Conservation (phyloP, 1,140 invertebrate species). For the Ridgeia piscesae region DNA sequence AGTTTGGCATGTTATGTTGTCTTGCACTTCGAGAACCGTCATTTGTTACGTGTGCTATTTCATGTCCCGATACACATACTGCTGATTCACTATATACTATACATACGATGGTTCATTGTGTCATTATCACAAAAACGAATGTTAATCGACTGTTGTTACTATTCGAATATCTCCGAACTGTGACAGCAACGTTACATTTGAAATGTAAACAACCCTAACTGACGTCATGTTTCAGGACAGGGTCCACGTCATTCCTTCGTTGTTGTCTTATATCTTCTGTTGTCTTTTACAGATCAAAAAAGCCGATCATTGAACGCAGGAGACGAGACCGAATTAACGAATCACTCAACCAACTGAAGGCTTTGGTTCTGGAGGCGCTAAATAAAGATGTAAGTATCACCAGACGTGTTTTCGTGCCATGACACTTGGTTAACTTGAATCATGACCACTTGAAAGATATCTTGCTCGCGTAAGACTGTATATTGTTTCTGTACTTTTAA, state of each 20-base stretch:
- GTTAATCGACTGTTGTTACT: not conserved
- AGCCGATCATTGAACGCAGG: slow-evolving; percentile 90
- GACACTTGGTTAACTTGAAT: not conserved
- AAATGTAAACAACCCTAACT: not conserved
- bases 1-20: not conserved
- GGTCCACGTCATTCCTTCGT: not conserved
- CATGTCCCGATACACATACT: not conserved
- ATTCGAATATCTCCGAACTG: not conserved
- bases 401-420: not conserved
- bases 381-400: slow-evolving; percentile 74
- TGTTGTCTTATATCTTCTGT: not conserved
- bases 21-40: not conserved
- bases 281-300: slow-evolving; percentile 71
- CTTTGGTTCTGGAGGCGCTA: slow-evolving; percentile 79
- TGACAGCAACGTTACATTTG: not conserved
- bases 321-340: slow-evolving; percentile 83
- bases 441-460: no score
- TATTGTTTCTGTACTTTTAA: no score
- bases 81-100: not conserved
- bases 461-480: no score
- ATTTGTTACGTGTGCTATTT: not conserved
- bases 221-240: not conserved
- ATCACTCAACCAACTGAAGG: slow-evolving; percentile 82
- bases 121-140: no score
- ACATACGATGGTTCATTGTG: no score